Conservation (phyloP, 2,888 invertebrate genomes). For the Dryomyza anilis region DNA sequence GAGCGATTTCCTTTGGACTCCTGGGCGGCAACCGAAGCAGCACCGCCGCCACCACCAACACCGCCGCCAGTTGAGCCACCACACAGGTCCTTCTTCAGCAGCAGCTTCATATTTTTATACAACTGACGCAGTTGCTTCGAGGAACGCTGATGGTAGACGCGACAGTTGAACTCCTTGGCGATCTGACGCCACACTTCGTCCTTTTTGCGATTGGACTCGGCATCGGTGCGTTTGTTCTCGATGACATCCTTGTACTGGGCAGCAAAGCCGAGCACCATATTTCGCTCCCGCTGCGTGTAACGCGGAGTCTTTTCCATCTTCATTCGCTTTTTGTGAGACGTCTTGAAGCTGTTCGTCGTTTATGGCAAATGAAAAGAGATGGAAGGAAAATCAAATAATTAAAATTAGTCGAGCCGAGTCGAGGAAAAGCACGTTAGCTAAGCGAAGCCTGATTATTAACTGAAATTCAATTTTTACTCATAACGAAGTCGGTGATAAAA, state of each 20-base stretch:
- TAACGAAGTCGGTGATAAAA: slow-evolving; percentile 9
- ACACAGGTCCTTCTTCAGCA: slow-evolving; percentile 59
- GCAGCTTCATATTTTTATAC: slow-evolving; percentile 60
- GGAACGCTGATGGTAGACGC: slow-evolving; percentile 60
- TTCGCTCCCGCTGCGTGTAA: slow-evolving; percentile 59
- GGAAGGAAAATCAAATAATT: neutral
- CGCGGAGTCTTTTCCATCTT: slow-evolving; percentile 61
- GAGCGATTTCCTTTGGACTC: slow-evolving; percentile 49
- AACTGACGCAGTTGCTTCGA: slow-evolving; percentile 60
- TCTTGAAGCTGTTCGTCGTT: slow-evolving; percentile 54
- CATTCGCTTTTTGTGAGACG: slow-evolving; percentile 56
- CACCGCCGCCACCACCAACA: slow-evolving; percentile 13
- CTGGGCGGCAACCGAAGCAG: too few relatives aligned
- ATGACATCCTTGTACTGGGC: slow-evolving; percentile 60
- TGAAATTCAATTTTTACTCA: slow-evolving; percentile 15
- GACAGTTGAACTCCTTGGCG: slow-evolving; percentile 59
- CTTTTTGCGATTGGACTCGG: slow-evolving; percentile 59
- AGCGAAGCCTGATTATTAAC: slow-evolving; percentile 17
- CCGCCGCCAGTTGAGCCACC: slow-evolving; percentile 32
- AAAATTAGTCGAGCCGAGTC: too few relatives aligned
- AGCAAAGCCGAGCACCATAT: slow-evolving; percentile 59
- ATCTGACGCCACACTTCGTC: slow-evolving; percentile 60
- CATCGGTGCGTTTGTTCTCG: slow-evolving; percentile 60
- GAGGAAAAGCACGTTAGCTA: neutral
- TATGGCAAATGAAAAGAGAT: neutral